phyloP scores from a whole-genome alignment of 2,113 vertebrate genomes.

The Atherinomorus stipes region DNA sequence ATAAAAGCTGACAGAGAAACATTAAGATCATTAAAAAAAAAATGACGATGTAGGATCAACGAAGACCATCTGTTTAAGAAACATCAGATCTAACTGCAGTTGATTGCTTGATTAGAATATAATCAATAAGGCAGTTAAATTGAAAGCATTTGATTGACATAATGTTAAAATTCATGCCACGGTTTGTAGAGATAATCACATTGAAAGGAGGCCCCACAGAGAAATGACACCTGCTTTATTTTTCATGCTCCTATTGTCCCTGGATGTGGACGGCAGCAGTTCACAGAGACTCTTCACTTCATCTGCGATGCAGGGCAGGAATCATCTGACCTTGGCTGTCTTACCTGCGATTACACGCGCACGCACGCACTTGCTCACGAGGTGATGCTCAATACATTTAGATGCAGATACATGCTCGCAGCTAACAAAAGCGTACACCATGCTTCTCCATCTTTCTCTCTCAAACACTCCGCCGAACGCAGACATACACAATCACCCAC shows the following conservation, averaged over 20 bases:
- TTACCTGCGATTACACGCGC: constrained; percentile 37
- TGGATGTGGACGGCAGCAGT: constrained; percentile 49
- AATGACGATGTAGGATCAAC: neutral
- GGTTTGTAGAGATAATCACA: constrained; percentile 21
- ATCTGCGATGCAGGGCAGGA: constrained; percentile 65
- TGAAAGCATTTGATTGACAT: constrained; percentile 36
- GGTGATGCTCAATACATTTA: constrained; percentile 19
- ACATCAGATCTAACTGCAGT: constrained; percentile 10
- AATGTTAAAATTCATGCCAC: neutral
- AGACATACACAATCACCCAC: constrained; percentile 29
- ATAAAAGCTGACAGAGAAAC: neutral
- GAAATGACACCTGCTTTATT: constrained; percentile 39
- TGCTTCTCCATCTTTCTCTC: constrained; percentile 48
- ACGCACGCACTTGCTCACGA: constrained; percentile 10
- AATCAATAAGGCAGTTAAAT: constrained; percentile 47
- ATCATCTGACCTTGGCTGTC: constrained; percentile 66
- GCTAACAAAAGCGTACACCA: constrained; percentile 23
- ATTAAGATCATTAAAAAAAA: neutral
- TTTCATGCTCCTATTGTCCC: constrained; percentile 17
- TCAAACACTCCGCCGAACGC: constrained; percentile 30
- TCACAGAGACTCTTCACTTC: constrained; percentile 48
- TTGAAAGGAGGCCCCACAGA: constrained; percentile 7
- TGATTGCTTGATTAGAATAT: constrained; percentile 28
- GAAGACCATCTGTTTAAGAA: constrained; percentile 27
- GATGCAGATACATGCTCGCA: constrained; percentile 40